These are phyloP conservation scores for Drosophila lini DNA, from an alignment of 1,140 invertebrate species.

Conservation along the genomic window DNA sequence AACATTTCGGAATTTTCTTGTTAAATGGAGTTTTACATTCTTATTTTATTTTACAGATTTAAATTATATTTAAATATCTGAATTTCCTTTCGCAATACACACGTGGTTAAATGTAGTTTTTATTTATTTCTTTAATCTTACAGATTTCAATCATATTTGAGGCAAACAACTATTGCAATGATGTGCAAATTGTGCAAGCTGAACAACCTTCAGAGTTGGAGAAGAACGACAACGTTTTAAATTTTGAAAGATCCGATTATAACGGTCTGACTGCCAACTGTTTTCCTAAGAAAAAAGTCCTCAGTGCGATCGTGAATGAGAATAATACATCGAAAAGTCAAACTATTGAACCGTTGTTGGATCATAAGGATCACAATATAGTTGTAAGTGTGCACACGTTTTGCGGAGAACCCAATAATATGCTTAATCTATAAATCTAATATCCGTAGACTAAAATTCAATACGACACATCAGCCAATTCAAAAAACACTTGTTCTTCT, in stretches of 20 bases:
- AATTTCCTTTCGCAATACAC: not conserved
- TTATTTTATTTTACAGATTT: not conserved
- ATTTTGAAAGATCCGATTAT: slow-evolving; percentile 49
- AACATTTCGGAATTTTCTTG: too few species aligned
- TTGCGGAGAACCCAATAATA: slow-evolving; percentile 31
- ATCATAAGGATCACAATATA: slow-evolving; percentile 57
- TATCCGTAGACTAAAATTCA: slow-evolving; percentile 73
- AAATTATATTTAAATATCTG: too few species aligned
- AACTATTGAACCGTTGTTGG: slow-evolving; percentile 49
- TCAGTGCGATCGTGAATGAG: slow-evolving; percentile 83
- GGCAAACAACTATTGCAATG: slow-evolving; percentile 43
- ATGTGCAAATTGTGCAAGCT: slow-evolving; percentile 35
- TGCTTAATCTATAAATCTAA: slow-evolving; percentile 52
- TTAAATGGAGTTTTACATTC: too few species aligned
- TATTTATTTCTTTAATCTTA: not conserved
- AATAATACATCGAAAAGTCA: slow-evolving; percentile 70
- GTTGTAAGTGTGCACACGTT: slow-evolving; percentile 58
- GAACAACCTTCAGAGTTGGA: slow-evolving; percentile 51
- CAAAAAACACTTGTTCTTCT: slow-evolving; percentile 52
- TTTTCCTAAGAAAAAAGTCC: slow-evolving; percentile 58
- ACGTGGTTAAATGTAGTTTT: not conserved
- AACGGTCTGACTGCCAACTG: slow-evolving; percentile 49
- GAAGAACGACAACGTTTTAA: slow-evolving; percentile 60
- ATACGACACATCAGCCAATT: slow-evolving; percentile 74
- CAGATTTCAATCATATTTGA: slow-evolving; percentile 70